phyloP scores from a whole-genome alignment of 1,140 invertebrate genomes.

The Drosophila malerkotliana region DNA sequence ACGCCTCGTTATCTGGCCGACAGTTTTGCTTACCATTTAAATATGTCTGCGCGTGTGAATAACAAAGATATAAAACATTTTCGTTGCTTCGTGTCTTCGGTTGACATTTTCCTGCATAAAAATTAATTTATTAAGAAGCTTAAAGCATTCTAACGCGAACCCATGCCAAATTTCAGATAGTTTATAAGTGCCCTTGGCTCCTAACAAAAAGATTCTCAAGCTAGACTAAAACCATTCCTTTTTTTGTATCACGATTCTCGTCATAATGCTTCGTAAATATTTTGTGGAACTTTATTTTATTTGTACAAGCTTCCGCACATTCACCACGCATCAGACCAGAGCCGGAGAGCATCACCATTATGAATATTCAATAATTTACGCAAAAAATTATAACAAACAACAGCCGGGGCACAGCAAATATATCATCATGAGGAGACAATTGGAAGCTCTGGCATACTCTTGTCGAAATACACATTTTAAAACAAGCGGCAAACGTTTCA shows the following conservation, averaged over 20 bases:
- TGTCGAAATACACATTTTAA: constrained; percentile 19
- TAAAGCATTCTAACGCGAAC: not conserved
- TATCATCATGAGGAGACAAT: constrained; percentile 31
- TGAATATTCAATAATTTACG: constrained; percentile 78
- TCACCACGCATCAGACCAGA: constrained; percentile 40
- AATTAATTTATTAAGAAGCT: constrained; percentile 5
- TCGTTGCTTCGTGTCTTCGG: constrained; percentile 8
- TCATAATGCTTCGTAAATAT: constrained; percentile 74
- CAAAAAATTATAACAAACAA: constrained; percentile 55
- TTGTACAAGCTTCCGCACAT: constrained; percentile 71
- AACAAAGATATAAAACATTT: constrained; percentile 34
- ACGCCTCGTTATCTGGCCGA: constrained; percentile 62
- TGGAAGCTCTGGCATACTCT: constrained; percentile 31
- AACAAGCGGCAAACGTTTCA: constrained; percentile 1
- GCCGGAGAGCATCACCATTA: constrained; percentile 31
- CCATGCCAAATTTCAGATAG: constrained; percentile 16
- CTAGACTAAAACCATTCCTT: constrained; percentile 13
- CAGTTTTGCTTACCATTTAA: constrained; percentile 71
- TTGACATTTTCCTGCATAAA: constrained; percentile 48
- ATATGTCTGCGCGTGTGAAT: constrained; percentile 55
- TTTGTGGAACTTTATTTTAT: constrained; percentile 38
- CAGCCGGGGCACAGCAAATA: constrained; percentile 35
- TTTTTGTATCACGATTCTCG: constrained; percentile 62
- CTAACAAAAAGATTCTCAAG: constrained; percentile 15
- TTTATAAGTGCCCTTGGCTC: constrained; percentile 22